phyloP scores from a whole-genome alignment of 2,888 invertebrate genomes.

The Heliconius erato region DNA sequence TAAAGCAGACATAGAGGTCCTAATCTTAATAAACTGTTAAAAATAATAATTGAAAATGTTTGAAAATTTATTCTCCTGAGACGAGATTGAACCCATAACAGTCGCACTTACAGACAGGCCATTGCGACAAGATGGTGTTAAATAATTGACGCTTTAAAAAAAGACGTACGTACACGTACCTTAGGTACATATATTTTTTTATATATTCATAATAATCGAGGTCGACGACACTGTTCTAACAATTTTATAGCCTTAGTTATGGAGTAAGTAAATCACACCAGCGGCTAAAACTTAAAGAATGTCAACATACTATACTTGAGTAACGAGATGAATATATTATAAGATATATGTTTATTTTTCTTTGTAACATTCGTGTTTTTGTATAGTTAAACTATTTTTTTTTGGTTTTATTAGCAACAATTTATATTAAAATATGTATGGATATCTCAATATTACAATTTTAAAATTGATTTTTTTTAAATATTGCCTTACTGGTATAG shows the following conservation, averaged over 20 bases:
- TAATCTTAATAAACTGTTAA: background rate
- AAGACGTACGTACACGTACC: background rate
- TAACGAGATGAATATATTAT: conserved; percentile 13
- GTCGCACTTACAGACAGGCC: background rate
- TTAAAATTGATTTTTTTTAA: background rate
- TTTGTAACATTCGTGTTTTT: background rate
- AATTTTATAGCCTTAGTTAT: conserved; percentile 22
- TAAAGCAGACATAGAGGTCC: no score
- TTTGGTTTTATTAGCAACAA: background rate
- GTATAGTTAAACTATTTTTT: background rate
- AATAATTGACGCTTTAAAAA: background rate
- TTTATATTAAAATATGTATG: conserved; percentile 6
- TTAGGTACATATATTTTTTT: background rate
- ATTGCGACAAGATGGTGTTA: background rate
- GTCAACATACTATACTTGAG: conserved; percentile 18
- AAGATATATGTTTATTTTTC: background rate
- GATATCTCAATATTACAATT: background rate
- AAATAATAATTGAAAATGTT: background rate
- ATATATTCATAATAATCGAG: conserved; percentile 21
- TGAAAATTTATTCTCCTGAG: background rate
- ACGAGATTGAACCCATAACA: background rate
- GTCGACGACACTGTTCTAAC: conserved; percentile 23
- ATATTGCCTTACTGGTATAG: no score
- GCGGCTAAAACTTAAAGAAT: conserved; percentile 27
- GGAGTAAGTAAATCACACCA: conserved; percentile 29